Base-by-base conservation (phyloP, 37 sponge, comb jelly and placozoan species). In the Halichondria panicea region DNA sequence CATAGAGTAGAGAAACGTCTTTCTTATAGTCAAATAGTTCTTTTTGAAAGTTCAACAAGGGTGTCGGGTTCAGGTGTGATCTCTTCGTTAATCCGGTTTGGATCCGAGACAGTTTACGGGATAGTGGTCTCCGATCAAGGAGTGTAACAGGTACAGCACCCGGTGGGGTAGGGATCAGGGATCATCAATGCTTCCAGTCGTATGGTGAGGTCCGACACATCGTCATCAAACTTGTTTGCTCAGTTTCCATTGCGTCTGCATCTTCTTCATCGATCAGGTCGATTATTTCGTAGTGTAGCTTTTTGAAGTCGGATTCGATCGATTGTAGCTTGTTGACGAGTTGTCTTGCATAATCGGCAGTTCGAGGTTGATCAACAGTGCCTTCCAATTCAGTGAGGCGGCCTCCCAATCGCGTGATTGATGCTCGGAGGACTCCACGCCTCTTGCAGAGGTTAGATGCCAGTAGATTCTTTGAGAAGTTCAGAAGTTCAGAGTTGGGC, bases 11-110 rank as follows among this genome's bases (percentile, higher is more conserved):
- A 42, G 71, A 50, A 33, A 81, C 55, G 59, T 70, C 72, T 41
- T 71, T 81, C 64, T 81, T 81, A 53, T 71, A 81, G 36, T 81
- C 81, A 18, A 45, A 69, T 15, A 71, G 30, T 30, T 81, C 40
- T 33, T 81, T 72, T 40, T 71, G 53, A 42, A 63, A 81, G n/a
- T 43, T 81, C 63, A 13, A 4, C 6, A 5, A 81, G 52, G 28
- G 63, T 35, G 25, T 72, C 18, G 22, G 28, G 62, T 11, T 81
- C 81, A 44, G 63, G 63, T 36, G 76, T 9, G 59, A 40, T 37
- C 13, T 78, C 68, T 3, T 40, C 44, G 12, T 57, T 21, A 66
- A 43, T 33, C 79, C 59, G 11, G 12, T 38, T 31, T 68, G 41
- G 8, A 78, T 33, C 18, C 58, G 59, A 18, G 79, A 0, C 21